Base-by-base conservation (phyloP, 2,113 vertebrate species). In the Collichthys lucidus region DNA sequence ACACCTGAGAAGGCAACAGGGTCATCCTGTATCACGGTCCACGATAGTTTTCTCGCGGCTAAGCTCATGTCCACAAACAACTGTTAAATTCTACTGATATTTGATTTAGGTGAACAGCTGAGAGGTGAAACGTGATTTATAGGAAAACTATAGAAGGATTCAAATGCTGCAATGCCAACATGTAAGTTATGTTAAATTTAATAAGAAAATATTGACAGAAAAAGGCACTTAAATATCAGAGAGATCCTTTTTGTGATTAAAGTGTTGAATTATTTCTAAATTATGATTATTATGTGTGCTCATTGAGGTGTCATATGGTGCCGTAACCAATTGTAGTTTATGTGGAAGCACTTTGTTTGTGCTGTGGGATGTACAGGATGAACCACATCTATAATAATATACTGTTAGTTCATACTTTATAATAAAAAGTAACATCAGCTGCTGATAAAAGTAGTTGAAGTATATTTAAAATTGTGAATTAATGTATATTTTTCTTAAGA, bases 1-100 rank as follows among this genome's bases (percentile, higher is more conserved):
- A 60, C 57, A 60, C 29, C 57, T 60, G 57, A 60, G 11, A 35
- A 87, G 79, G 74, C 79, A 86, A 86, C 63, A 87, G 84, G 86
- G 85, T 86, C 88, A 85, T 15, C 46, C 57, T 35, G 19, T 4
- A 31, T 17, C 57, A 60, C 3, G 46, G 63, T 64, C 59, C 26
- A 44, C 11, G 8, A 44, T 29, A 24, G 52, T 56, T 42, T 42
- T 24, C 35, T 22, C 2, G 10, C 8, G n/a, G 10, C 53, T 12
- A 24, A n/a, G 19, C n/a, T 56, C 11, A 16, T 24, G 11, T 56
- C 11, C 7, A 50, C 49, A 50, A n/a, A 20, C 26, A 11, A 55
- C n/a, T 15, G 2, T 24, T 24, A 15, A 56, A 24, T 17, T 29
- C 14, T 1, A 5, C 53, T 55, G 6, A 59, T 46, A 14, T 16